Percentiles rank a stretch among this genome's conserved stretches.
These are phyloP conservation scores for Zophobas morio DNA, from an alignment of 1,140 invertebrate genomes.

Conservation along the genomic window DNA sequence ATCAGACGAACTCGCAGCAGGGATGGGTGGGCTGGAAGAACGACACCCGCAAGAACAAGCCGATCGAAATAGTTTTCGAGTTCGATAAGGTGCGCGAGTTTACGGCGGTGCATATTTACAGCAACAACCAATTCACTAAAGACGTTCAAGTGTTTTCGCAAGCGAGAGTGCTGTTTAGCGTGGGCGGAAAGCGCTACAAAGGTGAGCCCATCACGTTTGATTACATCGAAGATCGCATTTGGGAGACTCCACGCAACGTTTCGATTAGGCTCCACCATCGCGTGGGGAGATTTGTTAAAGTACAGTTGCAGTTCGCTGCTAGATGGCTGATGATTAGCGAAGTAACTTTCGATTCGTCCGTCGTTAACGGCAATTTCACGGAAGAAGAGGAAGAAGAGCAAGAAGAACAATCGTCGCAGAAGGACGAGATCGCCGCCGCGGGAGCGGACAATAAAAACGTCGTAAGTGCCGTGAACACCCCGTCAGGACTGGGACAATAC, in stretches of 20 bases:
- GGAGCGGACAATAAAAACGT: slow-evolving; percentile 60
- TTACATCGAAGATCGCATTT: slow-evolving; percentile 85
- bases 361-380: slow-evolving; percentile 63
- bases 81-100: slow-evolving; percentile 92
- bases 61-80: slow-evolving; percentile 86
- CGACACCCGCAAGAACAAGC: slow-evolving; percentile 77
- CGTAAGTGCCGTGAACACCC: slow-evolving; percentile 60
- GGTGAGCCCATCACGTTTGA: slow-evolving; percentile 82
- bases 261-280: slow-evolving; percentile 88
- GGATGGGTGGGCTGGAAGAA: slow-evolving; percentile 95
- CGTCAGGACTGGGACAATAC: slow-evolving; percentile 62
- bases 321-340: slow-evolving; percentile 94
- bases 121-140: slow-evolving; percentile 85
- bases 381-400: slow-evolving; percentile 62
- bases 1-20: slow-evolving; percentile 78
- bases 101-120: slow-evolving; percentile 86
- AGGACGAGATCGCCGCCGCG: slow-evolving; percentile 57
- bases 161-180: slow-evolving; percentile 85
- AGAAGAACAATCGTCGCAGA: slow-evolving; percentile 52
- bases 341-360: slow-evolving; percentile 82
- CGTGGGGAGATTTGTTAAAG: slow-evolving; percentile 85
- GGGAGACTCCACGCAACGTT: slow-evolving; percentile 87
- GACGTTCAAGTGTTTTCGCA: slow-evolving; percentile 88
- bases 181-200: slow-evolving; percentile 83
- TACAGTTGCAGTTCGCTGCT: slow-evolving; percentile 85